Percentiles rank a stretch among this genome's conserved stretches.
Conservation (phyloP, 2,888 invertebrate genomes). For the Stenurella melanura region DNA sequence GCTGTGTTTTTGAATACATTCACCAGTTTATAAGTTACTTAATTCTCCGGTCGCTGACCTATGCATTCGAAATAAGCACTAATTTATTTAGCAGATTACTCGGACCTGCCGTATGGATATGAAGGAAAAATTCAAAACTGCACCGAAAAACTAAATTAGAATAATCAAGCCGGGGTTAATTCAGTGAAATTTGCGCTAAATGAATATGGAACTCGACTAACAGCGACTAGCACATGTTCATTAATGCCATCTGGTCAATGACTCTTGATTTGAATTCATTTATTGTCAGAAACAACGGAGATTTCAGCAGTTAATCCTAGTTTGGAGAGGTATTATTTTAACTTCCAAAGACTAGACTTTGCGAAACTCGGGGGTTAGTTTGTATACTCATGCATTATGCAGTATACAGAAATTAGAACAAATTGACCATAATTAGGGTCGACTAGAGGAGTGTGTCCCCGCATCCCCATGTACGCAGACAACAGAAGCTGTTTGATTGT, state of each 20-base stretch:
- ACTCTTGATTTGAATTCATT: conserved; percentile 22
- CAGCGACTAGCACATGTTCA: conserved; percentile 20
- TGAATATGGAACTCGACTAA: conserved; percentile 28
- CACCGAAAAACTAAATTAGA: conserved; percentile 6
- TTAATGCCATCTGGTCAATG: conserved; percentile 25
- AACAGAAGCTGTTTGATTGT: neutral
- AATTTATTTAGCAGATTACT: neutral
- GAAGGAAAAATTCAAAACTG: conserved; percentile 14
- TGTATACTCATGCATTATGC: conserved; percentile 27
- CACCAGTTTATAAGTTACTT: neutral
- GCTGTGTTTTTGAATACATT: no score
- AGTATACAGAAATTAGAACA: conserved; percentile 14
- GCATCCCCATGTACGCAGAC: neutral
- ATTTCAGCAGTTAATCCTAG: conserved; percentile 2
- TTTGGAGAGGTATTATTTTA: conserved; percentile 18
- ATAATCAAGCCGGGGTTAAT: neutral
- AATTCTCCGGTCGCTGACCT: neutral
- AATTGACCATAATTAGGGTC: conserved; percentile 23
- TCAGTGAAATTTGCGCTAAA: conserved; percentile 12
- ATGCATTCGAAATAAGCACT: neutral
- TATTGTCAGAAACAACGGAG: conserved; percentile 6
- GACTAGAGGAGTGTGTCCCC: neutral
- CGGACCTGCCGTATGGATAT: neutral
- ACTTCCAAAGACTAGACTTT: conserved; percentile 11
- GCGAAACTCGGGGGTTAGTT: conserved; percentile 15